phyloP scores from a whole-genome alignment of 2,888 invertebrate genomes.

The Dryomyza anilis region DNA sequence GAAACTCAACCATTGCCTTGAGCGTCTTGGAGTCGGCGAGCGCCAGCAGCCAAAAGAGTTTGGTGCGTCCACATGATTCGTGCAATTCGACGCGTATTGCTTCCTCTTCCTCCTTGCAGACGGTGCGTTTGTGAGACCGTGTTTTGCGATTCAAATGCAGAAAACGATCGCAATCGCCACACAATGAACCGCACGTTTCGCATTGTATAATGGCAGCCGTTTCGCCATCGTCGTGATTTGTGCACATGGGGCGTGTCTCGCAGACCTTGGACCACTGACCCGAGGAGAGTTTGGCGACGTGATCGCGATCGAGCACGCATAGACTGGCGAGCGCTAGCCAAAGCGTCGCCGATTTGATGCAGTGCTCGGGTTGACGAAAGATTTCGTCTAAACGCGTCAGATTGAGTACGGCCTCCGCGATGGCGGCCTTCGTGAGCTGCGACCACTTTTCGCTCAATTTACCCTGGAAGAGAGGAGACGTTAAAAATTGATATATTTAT shows the following conservation, averaged over 20 bases:
- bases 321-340: constrained; percentile 94
- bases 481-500: background rate
- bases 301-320: constrained; percentile 89
- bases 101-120: constrained; percentile 93
- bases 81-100: constrained; percentile 97
- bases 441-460: constrained; percentile 87
- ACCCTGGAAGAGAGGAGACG: constrained; percentile 66
- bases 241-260: constrained; percentile 79
- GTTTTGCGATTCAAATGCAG: constrained; percentile 90
- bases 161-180: constrained; percentile 95
- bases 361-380: constrained; percentile 75
- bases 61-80: constrained; percentile 93
- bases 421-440: constrained; percentile 81
- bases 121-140: constrained; percentile 76
- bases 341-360: constrained; percentile 81
- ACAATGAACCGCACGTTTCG: constrained; percentile 87
- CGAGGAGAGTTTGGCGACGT: constrained; percentile 80
- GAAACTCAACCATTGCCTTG: constrained; percentile 88
- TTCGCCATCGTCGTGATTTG: constrained; percentile 95
- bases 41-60: constrained; percentile 92
- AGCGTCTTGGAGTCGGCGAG: constrained; percentile 91
- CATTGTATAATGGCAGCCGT: constrained; percentile 94
- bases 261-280: constrained; percentile 76
- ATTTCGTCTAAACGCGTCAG: constrained; percentile 80
- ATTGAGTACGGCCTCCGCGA: constrained; percentile 84